These are phyloP conservation scores for Perognathus longimembris DNA, from an alignment of 2,113 vertebrate species.

Conservation along the genomic window DNA sequence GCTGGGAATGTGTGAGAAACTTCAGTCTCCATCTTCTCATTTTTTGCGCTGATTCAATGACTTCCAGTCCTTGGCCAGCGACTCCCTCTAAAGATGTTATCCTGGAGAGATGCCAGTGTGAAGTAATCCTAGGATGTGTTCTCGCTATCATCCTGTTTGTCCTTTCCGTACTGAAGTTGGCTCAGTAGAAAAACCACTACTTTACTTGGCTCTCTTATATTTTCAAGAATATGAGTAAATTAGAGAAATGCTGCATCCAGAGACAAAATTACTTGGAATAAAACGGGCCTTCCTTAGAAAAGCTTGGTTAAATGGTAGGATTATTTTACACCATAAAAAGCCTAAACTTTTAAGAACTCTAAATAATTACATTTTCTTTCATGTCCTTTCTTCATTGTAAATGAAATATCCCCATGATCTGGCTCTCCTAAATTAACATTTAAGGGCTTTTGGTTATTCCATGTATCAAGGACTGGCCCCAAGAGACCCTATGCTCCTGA, in stretches of 20 bases:
- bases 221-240: too few species aligned
- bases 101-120: not conserved
- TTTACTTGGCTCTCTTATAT: not conserved
- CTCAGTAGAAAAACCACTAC: not conserved
- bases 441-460: conserved; percentile 6
- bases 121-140: not conserved
- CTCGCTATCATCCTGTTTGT: not conserved
- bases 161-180: not conserved
- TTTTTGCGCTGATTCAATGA: not conserved
- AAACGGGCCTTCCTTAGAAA: too few species aligned
- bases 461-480: not conserved
- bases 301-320: too few species aligned
- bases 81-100: not conserved
- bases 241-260: not conserved
- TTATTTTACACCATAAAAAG: too few species aligned
- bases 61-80: not conserved
- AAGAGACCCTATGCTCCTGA: not conserved
- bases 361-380: too few species aligned
- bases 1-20: too few species aligned
- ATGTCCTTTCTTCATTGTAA: too few species aligned
- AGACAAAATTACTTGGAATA: conserved; percentile 27
- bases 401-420: too few species aligned
- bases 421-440: not conserved
- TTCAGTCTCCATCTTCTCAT: not conserved
- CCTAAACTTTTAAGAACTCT: too few species aligned